Evolutionary conservation across 2,113 vertebrate genomes (phyloP), one percentile per base, ranked within the genome.

Genomic region (Erythrocercus mccallii): DNA sequence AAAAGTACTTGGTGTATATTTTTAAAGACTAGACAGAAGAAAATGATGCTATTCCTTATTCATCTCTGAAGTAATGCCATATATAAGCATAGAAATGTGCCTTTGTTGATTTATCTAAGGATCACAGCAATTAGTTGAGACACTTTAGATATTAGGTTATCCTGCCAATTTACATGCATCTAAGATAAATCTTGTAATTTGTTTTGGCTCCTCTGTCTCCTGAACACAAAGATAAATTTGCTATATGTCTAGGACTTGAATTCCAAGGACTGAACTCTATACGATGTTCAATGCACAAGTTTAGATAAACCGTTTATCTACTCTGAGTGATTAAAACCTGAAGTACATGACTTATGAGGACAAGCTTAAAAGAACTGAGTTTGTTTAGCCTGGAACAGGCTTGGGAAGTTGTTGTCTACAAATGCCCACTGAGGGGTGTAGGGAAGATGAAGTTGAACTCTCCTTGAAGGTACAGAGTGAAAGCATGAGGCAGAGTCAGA

Each of bases 121-220:
- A 93, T 81, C 51, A 58, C 64, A 92, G 25, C 65, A 93, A 33
- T 95, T 93, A 95, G 86, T 95, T 92, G 66, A 92, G 74, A 77
- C 60, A 74, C 31, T 83, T 73, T 17, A 79, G 48, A 54, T 91
- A 73, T 53, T 65, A 86, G 23, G 51, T 70, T 96, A 47, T 84
- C 30, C 38, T 89, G 56, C 23, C 66, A 69, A 80, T 86, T 95
- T 88, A 61, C 16, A 77, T 86, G 66, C 62, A 92, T 77, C 82
- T 90, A 82, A 54, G 85, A 93, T 85, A 94, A 93, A 83, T 83
- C 45, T 56, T 88, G 37, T 80, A 27, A 82, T 88, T 91, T 85
- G 12, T 79, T 90, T 93, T 85, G 53, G 37, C 33, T 93, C 27
- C 18, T 90, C 31, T 76, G 23, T 60, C 66, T 82, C 37, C 78